Evolutionary conservation across 2,797 vertebrate genomes (phyloP), one percentile per base, ranked within the genome.

Genomic region (Chelon auratus): DNA sequence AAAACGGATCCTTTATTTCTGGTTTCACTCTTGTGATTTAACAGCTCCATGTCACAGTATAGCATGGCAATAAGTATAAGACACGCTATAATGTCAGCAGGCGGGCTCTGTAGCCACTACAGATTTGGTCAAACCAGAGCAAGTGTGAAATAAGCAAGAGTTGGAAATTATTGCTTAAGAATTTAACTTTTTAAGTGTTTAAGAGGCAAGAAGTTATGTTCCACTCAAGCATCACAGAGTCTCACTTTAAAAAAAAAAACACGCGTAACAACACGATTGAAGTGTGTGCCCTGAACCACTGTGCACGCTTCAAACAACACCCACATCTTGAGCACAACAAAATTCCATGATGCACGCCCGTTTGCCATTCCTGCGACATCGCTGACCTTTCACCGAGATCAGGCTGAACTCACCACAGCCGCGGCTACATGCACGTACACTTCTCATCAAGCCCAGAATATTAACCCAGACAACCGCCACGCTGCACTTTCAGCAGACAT

Each of bases 351-450:
- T 83, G 75, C 84, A 81, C 37, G 69, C 45, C 63, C 62, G 50
- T 75, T 57, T 26, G 33, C 42, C 48, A 71, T 75, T 87, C 62
- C 69, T 83, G 60, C 13, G 48, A 4, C 54, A 10, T 69, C 33
- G 52, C 26, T 20, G 62, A 55, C 11, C 47, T 74, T 52, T 22
- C 20, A 20, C 57, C 60, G 39, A 51, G 47, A 72, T 69, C 30
- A 12, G 36, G 62, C 39, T 17, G 30, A 81, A 69, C 47, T 83
- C 75, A 69, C 62, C 75, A 42, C 45, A 50, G 39, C 30, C 73
- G 40, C 1, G 26, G 39, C 8, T 60, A 69, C 88, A 91, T 87
- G 87, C 91, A 89, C 13, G 14, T 45, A 54, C n/a, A 71, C n/a
- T 9, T 5, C 24, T 18, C 36, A 66, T 51, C 5, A 15, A 58